These are phyloP conservation scores for Meloidogyne exigua DNA, from an alignment of 1,140 invertebrate species.

Conservation along the genomic window DNA sequence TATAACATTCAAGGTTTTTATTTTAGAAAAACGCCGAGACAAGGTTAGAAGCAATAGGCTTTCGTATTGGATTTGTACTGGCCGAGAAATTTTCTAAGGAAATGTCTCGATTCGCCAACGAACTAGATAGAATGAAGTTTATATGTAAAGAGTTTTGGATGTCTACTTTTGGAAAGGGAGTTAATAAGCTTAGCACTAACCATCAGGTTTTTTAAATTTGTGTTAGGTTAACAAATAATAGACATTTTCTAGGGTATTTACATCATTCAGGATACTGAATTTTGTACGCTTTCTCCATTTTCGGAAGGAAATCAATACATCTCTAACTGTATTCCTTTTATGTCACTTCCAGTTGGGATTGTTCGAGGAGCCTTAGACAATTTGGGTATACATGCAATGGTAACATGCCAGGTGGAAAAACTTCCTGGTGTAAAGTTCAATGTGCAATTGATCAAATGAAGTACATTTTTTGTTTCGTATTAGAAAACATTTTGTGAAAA, in stretches of 20 bases:
- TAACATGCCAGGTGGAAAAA: slow-evolving; percentile 85
- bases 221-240: neutral
- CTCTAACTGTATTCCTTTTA: slow-evolving; percentile 83
- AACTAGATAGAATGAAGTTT: slow-evolving; percentile 96
- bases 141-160: slow-evolving; percentile 99
- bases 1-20: too few species aligned
- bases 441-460: slow-evolving; percentile 55
- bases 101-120: slow-evolving; percentile 89
- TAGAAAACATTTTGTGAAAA: too few species aligned
- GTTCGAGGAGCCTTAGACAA: slow-evolving; percentile 89
- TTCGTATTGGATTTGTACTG: slow-evolving; percentile 53
- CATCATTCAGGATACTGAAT: slow-evolving; percentile 92
- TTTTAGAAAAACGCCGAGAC: slow-evolving; percentile 61
- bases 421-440: slow-evolving; percentile 89
- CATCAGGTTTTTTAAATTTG: slow-evolving; percentile 72
- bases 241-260: slow-evolving; percentile 76
- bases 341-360: slow-evolving; percentile 91
- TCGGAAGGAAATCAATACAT: slow-evolving; percentile 86
- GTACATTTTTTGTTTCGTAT: neutral
- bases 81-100: slow-evolving; percentile 73
- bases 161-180: slow-evolving; percentile 91
- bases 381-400: slow-evolving; percentile 85
- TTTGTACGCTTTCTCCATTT: slow-evolving; percentile 83
- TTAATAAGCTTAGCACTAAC: slow-evolving; percentile 96
- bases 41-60: slow-evolving; percentile 54